Conservation (phyloP, 2,888 invertebrate genomes). For the Icerya purchasi region DNA sequence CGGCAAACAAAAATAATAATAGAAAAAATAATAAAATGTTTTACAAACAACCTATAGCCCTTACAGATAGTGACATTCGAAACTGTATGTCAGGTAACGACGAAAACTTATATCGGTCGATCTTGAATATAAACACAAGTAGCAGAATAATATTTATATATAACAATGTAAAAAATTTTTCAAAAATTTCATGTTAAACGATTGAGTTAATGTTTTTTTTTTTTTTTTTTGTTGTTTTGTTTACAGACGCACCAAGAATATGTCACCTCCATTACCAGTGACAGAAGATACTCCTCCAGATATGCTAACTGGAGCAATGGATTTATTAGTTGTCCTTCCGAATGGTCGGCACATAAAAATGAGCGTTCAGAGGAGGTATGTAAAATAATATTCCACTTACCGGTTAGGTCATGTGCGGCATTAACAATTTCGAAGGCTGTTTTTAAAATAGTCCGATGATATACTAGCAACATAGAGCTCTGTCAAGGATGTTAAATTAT, state of each 20-base stretch:
- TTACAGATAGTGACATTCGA: too few relatives aligned
- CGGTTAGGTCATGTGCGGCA: not conserved
- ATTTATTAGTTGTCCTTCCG: conserved; percentile 40
- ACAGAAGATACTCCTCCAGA: conserved; percentile 47
- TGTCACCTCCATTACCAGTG: conserved; percentile 27
- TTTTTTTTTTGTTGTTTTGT: too few relatives aligned
- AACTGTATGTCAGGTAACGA: too few relatives aligned
- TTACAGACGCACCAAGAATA: conserved; percentile 12
- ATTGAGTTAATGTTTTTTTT: too few relatives aligned
- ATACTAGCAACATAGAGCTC: not conserved
- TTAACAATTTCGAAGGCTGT: not conserved
- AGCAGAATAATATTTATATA: too few relatives aligned
- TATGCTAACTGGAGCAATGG: conserved; percentile 46
- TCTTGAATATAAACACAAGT: too few relatives aligned
- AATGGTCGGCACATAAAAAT: conserved; percentile 30
- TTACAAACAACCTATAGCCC: too few relatives aligned
- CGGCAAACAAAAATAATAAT: too few relatives aligned
- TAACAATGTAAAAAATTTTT: too few relatives aligned
- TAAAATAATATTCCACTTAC: not conserved
- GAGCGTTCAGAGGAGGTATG: conserved; percentile 35
- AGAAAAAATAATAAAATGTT: too few relatives aligned
- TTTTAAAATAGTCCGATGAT: not conserved
- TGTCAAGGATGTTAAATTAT: not conserved
- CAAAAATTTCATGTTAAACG: too few relatives aligned
- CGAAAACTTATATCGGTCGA: too few relatives aligned